phyloP scores from a whole-genome alignment of 2,797 vertebrate species.

The Nannoperca australis region DNA sequence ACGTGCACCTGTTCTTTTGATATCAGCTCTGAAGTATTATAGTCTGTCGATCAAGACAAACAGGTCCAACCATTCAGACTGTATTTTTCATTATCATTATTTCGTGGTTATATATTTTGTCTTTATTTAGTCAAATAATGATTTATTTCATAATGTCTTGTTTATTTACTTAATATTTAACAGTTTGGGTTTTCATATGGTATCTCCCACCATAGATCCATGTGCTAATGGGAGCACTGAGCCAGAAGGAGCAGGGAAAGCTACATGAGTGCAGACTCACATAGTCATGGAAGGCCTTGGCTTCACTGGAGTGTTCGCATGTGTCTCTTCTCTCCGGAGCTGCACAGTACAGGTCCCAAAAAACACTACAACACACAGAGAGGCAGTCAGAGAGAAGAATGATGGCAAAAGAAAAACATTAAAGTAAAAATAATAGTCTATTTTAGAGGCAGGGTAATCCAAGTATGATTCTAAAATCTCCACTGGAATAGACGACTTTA shows the following conservation, averaged over 20 bases:
- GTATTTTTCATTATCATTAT: neutral
- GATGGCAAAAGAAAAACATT: conserved; percentile 5
- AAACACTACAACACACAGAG: conserved; percentile 86
- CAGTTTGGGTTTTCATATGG: neutral
- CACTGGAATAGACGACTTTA: conserved; percentile 21
- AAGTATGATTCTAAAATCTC: conserved; percentile 33
- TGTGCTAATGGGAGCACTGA: neutral
- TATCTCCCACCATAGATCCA: neutral
- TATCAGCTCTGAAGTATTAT: neutral
- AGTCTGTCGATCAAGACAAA: neutral
- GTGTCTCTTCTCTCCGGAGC: conserved; percentile 94
- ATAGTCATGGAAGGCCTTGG: conserved; percentile 96
- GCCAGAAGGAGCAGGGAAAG: conserved; percentile 7
- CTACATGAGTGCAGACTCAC: conserved; percentile 84
- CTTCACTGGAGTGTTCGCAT: conserved; percentile 93
- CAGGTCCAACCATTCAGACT: neutral
- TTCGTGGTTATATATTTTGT: neutral
- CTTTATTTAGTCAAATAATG: neutral
- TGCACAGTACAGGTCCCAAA: conserved; percentile 97
- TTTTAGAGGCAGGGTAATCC: conserved; percentile 20
- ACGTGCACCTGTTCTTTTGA: neutral
- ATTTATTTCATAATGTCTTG: neutral
- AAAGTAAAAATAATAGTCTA: conserved; percentile 13
- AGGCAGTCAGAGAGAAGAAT: conserved; percentile 6
- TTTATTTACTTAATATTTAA: neutral